Base-by-base conservation (phyloP, 2,888 invertebrate species). In the Eremobia ochroleuca region DNA sequence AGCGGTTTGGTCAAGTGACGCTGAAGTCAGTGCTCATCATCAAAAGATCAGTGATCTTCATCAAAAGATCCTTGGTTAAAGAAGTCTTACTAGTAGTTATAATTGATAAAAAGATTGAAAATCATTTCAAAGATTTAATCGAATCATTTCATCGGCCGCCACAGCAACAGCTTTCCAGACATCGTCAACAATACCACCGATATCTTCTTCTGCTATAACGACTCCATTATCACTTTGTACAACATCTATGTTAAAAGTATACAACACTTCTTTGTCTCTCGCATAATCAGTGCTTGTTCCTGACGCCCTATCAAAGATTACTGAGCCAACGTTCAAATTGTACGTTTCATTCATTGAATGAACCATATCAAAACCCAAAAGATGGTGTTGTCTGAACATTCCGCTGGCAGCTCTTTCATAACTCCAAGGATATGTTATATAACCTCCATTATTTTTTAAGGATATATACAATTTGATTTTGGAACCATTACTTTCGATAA, bases 361-460 rank as follows among this genome's bases (percentile, higher is more conserved):
- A 6, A 92, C 76, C 91, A 96, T 94, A n/a, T 93, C 90, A 34
- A 93, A 71, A 6, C 92, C 95, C 21, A 95, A 87, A 3, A 93
- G 82, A 76, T 93, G 92, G 49, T 96, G 93, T 9, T 94, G 92
- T 46, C 91, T 88, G 66, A 95, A 95, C 89, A 95, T 91, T 0
- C 95, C 96, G 81, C 93, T 94, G 0, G 96, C 95, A 40, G 96
- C 94, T 55, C 91, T 92, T 65, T 97, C 97, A 82, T 97, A 98
- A 61, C 97, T 97, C 98, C 98, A 98, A 2, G 98, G 98, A 89
- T 98, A 98, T 0, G 98, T 94, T 13, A 98, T 89, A 81, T 97
- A 97, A 43, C 97, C 97, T 71, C 98, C 98, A 89, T 97, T 98
- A n/a, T 98, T 98, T 92, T 98, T 98, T 58, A 98, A 92, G 0